A percentile compares a stretch with the other conserved stretches of the same genome.
These are phyloP conservation scores for Exocentrus adspersus DNA, from an alignment of 2,888 invertebrate species.

Conservation along the genomic window DNA sequence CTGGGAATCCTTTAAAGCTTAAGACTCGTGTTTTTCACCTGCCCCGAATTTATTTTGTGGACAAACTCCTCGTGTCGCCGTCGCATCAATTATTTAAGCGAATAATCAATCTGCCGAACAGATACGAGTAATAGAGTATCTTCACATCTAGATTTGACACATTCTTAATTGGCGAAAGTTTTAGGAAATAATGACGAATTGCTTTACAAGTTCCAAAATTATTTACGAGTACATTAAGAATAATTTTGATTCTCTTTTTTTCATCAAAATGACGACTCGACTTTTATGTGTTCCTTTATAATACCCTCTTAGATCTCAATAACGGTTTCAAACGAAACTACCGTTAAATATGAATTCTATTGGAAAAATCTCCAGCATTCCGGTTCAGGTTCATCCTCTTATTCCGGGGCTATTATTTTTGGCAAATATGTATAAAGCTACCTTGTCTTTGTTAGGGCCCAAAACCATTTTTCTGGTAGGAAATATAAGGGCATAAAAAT, in stretches of 20 bases:
- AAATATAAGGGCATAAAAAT: constrained; percentile 25
- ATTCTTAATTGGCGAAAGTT: background rate
- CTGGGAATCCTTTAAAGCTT: background rate
- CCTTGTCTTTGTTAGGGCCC: constrained; percentile 4
- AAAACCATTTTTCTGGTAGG: constrained; percentile 23
- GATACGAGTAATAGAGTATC: background rate
- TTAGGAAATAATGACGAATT: too few relatives aligned
- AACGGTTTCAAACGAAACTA: too few relatives aligned
- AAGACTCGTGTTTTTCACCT: background rate
- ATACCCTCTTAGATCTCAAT: too few relatives aligned
- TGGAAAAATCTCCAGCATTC: background rate
- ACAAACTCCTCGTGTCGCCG: background rate
- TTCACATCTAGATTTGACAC: background rate
- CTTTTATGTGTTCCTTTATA: too few relatives aligned
- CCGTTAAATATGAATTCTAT: too few relatives aligned
- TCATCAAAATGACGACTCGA: too few relatives aligned
- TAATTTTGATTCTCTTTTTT: too few relatives aligned
- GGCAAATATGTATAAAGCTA: constrained; percentile 13
- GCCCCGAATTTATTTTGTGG: background rate
- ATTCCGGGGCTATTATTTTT: background rate
- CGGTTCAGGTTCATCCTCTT: background rate
- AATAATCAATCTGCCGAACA: background rate
- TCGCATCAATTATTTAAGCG: background rate
- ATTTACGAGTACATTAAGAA: too few relatives aligned
- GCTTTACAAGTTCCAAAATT: too few relatives aligned